Evolutionary conservation across 53 echinoderm and acorn worm species (phyloP), one percentile per base, ranked within the genome.

Genomic region (Echinometra lucunter): DNA sequence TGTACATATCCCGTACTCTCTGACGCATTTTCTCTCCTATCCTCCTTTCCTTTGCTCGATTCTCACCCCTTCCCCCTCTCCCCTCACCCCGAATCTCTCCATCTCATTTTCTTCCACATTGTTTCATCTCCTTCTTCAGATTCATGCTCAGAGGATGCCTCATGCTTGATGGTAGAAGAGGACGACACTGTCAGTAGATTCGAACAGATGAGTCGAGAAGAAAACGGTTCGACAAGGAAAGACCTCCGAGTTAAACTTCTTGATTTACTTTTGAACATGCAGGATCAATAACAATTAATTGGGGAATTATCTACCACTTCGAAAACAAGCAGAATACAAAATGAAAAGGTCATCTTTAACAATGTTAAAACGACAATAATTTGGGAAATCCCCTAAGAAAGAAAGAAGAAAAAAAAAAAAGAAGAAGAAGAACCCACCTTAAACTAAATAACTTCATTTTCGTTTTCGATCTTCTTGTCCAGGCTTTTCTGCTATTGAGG

Each of bases 221-320:
- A 92, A 10, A 42, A 18, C 53, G 45, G n/a, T 10, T 47, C 74
- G 28, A 53, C 92, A n/a, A 92, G 92, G 92, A 92, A 92, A 92
- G 92, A 74, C 32, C 74, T 92, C 11, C 92, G 92, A 27, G 92
- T 92, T 92, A 92, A 92, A 92, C 74, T 92, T 70, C 53, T 92
- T 27, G 92, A 92, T 92, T 92, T 92, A 92, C 92, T 92, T 92
- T 72, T 92, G 70, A 92, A 92, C 42, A 92, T 92, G 92, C 92
- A 69, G 17, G 92, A 92, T 45, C 92, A 92, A 92, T 92, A 92
- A 92, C 92, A 92, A 66, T 30, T 8, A 88, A 57, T 25, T 21
- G 1, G 58, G 58, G 37, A 91, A 37, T 66, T 3, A 40, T 91
- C 38, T 57, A 45, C 27, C 21, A 83, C 23, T 47, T 83, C 85